Conservation (phyloP, 2,113 vertebrate species). For the Phylloscopus trochilus region DNA sequence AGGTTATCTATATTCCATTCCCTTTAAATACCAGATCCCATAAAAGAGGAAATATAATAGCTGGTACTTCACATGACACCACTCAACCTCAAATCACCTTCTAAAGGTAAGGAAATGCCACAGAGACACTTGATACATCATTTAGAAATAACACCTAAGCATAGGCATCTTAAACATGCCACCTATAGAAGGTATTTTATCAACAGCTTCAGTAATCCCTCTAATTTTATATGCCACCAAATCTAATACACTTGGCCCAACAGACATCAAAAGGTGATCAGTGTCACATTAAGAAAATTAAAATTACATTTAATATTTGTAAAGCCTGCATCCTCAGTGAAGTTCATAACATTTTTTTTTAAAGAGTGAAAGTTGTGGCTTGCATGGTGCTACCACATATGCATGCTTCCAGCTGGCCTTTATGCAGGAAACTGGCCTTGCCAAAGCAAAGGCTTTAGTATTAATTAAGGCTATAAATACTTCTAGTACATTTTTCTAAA, state of each 20-base stretch:
- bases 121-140: not conserved
- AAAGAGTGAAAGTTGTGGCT: not conserved
- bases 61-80: not conserved
- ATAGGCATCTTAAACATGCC: not conserved
- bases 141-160: constrained; percentile 5
- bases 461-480: not conserved
- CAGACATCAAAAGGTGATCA: not conserved
- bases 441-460: not conserved
- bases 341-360: not conserved
- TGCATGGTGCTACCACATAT: not conserved
- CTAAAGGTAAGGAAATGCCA: not conserved
- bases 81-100: constrained; percentile 4
- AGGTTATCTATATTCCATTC: not conserved
- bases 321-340: not conserved
- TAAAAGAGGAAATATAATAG: not conserved
- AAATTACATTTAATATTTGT: not conserved
- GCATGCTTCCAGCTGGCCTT: not conserved
- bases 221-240: not conserved
- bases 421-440: not conserved
- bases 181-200: not conserved
- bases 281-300: not conserved
- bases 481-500: not conserved
- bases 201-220: not conserved
- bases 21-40: not conserved
- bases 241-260: not conserved